Evolutionary conservation across 2,113 vertebrate genomes (phyloP), one percentile per base, ranked within the genome.

Genomic region (Notothenia rossii): DNA sequence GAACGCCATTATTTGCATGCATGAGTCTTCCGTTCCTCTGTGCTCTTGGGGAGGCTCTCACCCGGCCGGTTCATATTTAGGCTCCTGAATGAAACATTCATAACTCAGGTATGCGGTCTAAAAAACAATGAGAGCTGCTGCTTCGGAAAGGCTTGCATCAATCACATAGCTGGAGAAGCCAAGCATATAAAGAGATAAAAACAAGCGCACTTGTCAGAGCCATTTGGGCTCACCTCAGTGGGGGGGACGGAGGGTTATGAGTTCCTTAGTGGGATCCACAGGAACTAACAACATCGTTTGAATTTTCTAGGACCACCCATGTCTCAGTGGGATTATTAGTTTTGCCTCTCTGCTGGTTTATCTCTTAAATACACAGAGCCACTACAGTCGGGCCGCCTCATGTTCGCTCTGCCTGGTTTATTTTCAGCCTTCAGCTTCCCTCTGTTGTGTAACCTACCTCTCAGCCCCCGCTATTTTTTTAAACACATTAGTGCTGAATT

Each of bases 61-160:
- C 53, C 40, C 61, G 3, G 53, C 73, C 85, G 75, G 85, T 86
- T 91, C 88, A 87, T 91, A 89, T 89, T 93, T 90, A 88, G 85
- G 85, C 78, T 86, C 58, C 67, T 55, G 77, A 84, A 94, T 93
- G 89, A 93, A 94, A 93, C 91, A 93, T 94, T 95, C 91, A 93
- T 91, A 92, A 89, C 88, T 82, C 89, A 87, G 86, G 91, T 92
- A 92, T 92, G 89, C 84, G 86, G 92, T 90, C 89, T 91, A 83
- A 79, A 89, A 89, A 91, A 94, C 91, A 92, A 91, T 80, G 83
- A 92, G 88, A 67, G 81, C 83, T 68, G 75, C 89, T 80, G 81
- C 82, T 84, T 90, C 62, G 3, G 45, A 89, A 84, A 77, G 64
- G 76, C 67, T 61, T 70, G 77, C 90, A 88, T 93, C 93, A 89